phyloP scores from a whole-genome alignment of 2,113 vertebrate genomes.

The Andinoacara biseriatus region DNA sequence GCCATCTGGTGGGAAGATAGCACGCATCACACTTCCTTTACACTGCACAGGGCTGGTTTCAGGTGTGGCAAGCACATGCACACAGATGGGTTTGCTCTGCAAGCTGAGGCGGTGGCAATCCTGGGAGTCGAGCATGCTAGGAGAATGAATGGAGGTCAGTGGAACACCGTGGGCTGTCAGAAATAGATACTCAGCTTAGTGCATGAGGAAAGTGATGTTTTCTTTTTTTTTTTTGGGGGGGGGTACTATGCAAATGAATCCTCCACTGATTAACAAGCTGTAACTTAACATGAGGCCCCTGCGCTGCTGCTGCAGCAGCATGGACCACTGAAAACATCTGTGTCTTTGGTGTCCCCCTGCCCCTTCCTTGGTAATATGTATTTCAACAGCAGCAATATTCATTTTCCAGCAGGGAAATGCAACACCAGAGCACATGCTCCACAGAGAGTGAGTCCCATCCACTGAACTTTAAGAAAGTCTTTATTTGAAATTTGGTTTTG shows the following conservation, averaged over 20 bases:
- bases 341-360: not conserved
- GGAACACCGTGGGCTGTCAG: conserved; percentile 47
- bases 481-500: conserved; percentile 37
- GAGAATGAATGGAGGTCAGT: conserved; percentile 63
- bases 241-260: not conserved
- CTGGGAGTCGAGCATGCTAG: conserved; percentile 23
- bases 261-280: not conserved
- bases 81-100: conserved; percentile 8
- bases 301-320: not conserved
- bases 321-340: not conserved
- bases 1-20: conserved; percentile 47
- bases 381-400: conserved; percentile 50
- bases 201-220: conserved; percentile 16
- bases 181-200: conserved; percentile 53
- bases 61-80: conserved; percentile 20
- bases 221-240: not conserved
- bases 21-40: not conserved
- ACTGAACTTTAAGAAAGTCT: conserved; percentile 12
- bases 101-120: not conserved
- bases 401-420: conserved; percentile 51
- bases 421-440: conserved; percentile 58
- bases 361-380: conserved; percentile 24
- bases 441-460: conserved; percentile 39
- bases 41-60: conserved; percentile 1
- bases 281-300: not conserved